Evolutionary conservation across 2,113 vertebrate species (phyloP), one percentile per base, ranked within the genome.

Genomic region (Ictalurus punctatus): DNA sequence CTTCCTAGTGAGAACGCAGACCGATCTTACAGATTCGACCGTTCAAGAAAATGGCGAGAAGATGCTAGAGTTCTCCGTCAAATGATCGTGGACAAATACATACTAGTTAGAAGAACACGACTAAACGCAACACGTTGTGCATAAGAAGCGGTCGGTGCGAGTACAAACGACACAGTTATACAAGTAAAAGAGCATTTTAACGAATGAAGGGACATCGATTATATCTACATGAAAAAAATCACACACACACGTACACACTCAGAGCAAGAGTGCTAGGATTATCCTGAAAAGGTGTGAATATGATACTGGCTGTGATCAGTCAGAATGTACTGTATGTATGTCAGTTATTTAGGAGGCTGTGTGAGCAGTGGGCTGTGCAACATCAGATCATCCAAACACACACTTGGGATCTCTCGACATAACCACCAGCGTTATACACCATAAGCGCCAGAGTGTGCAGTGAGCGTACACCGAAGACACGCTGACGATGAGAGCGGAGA

Each of bases 401-500:
- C 87, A 27, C 83, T 13, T 58, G 71, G 59, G 82, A 67, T 78
- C 44, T 56, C 25, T 40, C n/a, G 21, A 54, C 73, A 37, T 67
- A 54, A 87, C 17, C 44, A 21, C 4, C 37, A 34, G 34, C 34
- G 4, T 5, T 40, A 44, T 6, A 37, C 61, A 1, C 7, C 52
- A 58, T 58, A 81, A 58, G 54, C n/a, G 9, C 54, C 25, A 14
- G 21, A 58, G 54, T 30, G 86, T 56, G 37, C 83, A n/a, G 16
- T 58, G 80, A 67, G 73, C 8, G 59, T 65, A 19, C 14, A 10
- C 44, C 71, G 61, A 82, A 40, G 8, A 9, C 34, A 79, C 25
- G 65, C 13, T 85, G 25, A 86, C 37, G 54, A 92, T 76, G 90
- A 86, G 86, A 86, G 82, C 19, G 48, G 25, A 85, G 30, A n/a